A percentile compares a stretch with the other conserved stretches of the same genome.
Conservation (phyloP, 2,888 invertebrate genomes). For the Tinea pellionella region DNA sequence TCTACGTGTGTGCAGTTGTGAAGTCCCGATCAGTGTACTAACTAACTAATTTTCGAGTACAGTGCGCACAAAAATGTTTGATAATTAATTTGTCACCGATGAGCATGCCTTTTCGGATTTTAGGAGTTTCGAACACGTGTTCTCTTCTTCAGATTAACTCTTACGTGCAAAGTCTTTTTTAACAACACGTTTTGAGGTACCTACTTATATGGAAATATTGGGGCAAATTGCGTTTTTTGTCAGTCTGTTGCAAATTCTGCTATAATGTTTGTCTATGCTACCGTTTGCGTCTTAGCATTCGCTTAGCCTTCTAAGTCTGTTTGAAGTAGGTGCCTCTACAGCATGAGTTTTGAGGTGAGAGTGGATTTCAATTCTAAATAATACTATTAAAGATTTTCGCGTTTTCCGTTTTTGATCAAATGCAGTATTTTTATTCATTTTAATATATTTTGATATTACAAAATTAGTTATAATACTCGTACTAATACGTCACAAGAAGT, state of each 20-base stretch:
- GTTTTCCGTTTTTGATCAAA: too few species aligned
- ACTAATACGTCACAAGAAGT: too few species aligned
- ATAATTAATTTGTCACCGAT: too few species aligned
- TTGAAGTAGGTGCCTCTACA: too few species aligned
- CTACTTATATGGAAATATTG: background rate
- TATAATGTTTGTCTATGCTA: background rate
- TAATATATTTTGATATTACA: too few species aligned
- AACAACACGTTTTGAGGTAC: background rate
- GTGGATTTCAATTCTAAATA: too few species aligned
- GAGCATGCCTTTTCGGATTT: too few species aligned
- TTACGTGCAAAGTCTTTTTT: background rate
- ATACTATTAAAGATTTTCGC: too few species aligned
- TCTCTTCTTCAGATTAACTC: background rate
- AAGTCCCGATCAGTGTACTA: background rate
- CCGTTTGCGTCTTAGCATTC: background rate
- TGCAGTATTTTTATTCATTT: too few species aligned
- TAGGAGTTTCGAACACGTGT: too few species aligned
- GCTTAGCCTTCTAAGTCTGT: background rate
- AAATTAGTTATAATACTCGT: too few species aligned
- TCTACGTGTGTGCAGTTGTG: conserved; percentile 5
- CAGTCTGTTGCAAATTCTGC: background rate
- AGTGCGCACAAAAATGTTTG: background rate
- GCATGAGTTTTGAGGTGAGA: too few species aligned
- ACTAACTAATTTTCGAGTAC: background rate
- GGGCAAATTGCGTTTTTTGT: background rate